A percentile compares a stretch with the other conserved stretches of the same genome.
These are phyloP conservation scores for Zaprionus kolodkinae DNA, from an alignment of 1,140 invertebrate species.

Conservation along the genomic window DNA sequence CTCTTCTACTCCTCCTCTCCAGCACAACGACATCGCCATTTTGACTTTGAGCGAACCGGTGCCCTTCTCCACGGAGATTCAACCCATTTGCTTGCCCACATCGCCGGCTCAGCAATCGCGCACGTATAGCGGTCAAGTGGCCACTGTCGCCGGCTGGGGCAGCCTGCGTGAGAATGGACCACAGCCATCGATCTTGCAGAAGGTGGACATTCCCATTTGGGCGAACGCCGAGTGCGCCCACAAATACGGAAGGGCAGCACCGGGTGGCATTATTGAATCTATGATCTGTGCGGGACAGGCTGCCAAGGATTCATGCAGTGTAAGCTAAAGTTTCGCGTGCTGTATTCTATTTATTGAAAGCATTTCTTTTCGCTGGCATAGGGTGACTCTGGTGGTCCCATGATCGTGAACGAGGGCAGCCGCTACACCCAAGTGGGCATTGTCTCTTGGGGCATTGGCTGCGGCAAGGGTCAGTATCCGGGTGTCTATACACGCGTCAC, in stretches of 20 bases:
- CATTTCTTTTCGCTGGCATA: conserved; percentile 83
- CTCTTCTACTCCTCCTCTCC: no score
- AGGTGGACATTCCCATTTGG: conserved; percentile 94
- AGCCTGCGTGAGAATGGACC: conserved; percentile 88
- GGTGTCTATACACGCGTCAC: conserved; percentile 90
- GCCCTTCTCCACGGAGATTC: conserved; percentile 89
- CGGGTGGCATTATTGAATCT: conserved; percentile 93
- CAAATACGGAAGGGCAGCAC: conserved; percentile 93
- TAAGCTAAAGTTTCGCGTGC: conserved; percentile 85
- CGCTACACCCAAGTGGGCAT: conserved; percentile 94
- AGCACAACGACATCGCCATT: conserved; percentile 94
- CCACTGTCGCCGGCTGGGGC: conserved; percentile 92
- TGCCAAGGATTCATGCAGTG: conserved; percentile 94
- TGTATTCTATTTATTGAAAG: neutral
- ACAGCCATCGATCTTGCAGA: conserved; percentile 91
- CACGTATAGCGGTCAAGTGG: conserved; percentile 88
- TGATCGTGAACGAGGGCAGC: conserved; percentile 91
- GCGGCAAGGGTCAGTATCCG: conserved; percentile 95
- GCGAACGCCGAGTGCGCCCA: conserved; percentile 90
- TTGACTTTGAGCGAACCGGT: conserved; percentile 92
- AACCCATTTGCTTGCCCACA: conserved; percentile 92
- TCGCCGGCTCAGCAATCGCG: conserved; percentile 84
- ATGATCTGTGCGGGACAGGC: conserved; percentile 94
- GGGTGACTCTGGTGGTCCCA: conserved; percentile 96
- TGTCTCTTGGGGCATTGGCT: conserved; percentile 97